Evolutionary conservation across 2,113 vertebrate species (phyloP).

Genomic region (Tretioscincus oriximinensis): DNA sequence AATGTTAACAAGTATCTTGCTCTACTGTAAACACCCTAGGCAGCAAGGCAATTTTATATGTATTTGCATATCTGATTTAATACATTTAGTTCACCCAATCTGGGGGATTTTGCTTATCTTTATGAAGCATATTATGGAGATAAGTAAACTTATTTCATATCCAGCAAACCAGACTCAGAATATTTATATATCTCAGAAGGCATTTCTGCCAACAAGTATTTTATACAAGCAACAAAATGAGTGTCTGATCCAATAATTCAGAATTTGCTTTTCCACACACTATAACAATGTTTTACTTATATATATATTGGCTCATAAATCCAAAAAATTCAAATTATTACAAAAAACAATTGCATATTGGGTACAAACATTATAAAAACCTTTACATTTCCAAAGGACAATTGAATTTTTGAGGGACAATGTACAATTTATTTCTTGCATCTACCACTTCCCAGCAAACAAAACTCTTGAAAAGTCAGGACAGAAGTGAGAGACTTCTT

Average conservation of each 20-base stretch:
- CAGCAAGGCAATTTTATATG: not conserved
- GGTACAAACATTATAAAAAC: not conserved
- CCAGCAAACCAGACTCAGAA: not conserved
- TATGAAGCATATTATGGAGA: constrained; percentile 1
- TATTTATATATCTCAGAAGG: constrained; percentile 17
- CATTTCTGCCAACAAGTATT: constrained; percentile 19
- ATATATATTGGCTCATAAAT: not conserved
- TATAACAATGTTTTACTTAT: not conserved
- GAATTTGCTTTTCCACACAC: not conserved
- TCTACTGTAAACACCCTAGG: not conserved
- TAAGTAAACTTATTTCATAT: constrained; percentile 23
- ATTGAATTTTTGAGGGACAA: not conserved
- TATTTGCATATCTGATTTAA: constrained; percentile 22
- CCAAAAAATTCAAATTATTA: not conserved
- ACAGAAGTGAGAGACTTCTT: not conserved
- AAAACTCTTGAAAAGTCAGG: not conserved
- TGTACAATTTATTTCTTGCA: not conserved
- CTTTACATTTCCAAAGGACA: not conserved
- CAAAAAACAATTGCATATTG: constrained; percentile 2
- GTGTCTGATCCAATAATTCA: constrained; percentile 1
- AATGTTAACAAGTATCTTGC: constrained; percentile 5
- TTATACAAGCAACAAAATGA: constrained; percentile 11
- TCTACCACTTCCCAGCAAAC: not conserved
- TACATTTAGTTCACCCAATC: not conserved
- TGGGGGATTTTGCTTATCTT: constrained; percentile 12